Evolutionary conservation across 2,888 invertebrate species (phyloP).

Genomic region (Drosophila histrio): DNA sequence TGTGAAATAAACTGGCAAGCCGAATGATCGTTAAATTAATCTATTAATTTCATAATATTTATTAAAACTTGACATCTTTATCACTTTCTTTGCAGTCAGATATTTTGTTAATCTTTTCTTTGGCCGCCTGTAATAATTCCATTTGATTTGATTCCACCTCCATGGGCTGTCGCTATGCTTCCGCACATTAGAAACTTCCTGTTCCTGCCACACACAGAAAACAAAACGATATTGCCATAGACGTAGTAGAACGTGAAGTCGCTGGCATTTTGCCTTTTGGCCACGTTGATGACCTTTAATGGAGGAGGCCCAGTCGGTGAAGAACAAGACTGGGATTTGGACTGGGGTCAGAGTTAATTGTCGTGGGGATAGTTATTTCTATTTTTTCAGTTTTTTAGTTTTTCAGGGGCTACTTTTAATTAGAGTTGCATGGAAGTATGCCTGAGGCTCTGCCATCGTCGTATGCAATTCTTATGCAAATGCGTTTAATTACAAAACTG

Average conservation of each 20-base stretch:
- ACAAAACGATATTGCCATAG: constrained; percentile 69
- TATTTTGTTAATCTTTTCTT: background rate
- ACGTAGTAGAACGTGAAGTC: constrained; percentile 9
- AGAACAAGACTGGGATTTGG: background rate
- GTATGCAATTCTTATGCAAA: constrained; percentile 78
- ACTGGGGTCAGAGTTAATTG: constrained; percentile 34
- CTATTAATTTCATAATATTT: too few relatives aligned
- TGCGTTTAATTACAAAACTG: constrained; percentile 83
- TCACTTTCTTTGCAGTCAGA: background rate
- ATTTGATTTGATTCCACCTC: too few relatives aligned
- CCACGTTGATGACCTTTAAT: constrained; percentile 78
- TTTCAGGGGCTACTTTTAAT: constrained; percentile 56
- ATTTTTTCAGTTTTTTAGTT: background rate
- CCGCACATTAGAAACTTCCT: constrained; percentile 64
- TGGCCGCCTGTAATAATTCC: background rate
- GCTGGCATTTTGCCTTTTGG: constrained; percentile 30
- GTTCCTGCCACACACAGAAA: constrained; percentile 36
- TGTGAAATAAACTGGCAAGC: too few relatives aligned
- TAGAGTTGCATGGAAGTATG: constrained; percentile 74
- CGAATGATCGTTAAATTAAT: too few relatives aligned
- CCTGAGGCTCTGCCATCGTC: constrained; percentile 46
- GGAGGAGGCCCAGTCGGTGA: background rate
- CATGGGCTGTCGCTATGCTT: constrained; percentile 9
- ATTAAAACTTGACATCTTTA: background rate
- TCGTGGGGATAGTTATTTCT: constrained; percentile 5